Evolutionary conservation across 2,888 invertebrate genomes (phyloP).

Genomic region (Kryphioiulus occultus): DNA sequence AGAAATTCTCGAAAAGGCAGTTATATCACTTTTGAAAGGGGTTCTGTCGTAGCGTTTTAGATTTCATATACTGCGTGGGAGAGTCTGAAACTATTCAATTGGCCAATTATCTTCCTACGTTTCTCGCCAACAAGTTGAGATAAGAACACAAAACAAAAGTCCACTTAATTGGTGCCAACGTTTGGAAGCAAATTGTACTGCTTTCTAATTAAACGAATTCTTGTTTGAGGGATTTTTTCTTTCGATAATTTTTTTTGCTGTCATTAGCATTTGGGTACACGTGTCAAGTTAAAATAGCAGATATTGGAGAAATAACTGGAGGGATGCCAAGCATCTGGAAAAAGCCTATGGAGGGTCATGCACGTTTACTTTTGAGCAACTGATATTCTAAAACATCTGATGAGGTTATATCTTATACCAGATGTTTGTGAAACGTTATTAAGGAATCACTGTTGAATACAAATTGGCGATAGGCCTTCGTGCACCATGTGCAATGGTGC

Average conservation of each 20-base stretch:
- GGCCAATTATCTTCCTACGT: neutral
- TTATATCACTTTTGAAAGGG: neutral
- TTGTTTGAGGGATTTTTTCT: neutral
- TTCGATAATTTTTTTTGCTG: neutral
- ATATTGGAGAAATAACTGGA: too few relatives aligned
- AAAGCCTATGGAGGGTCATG: too few relatives aligned
- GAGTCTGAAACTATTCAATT: neutral
- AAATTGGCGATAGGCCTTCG: too few relatives aligned
- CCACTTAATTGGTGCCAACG: conserved; percentile 15
- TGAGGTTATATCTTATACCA: too few relatives aligned
- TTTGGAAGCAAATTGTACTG: neutral
- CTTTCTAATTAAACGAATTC: neutral
- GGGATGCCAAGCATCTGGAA: too few relatives aligned
- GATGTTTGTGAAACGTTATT: too few relatives aligned
- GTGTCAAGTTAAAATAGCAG: too few relatives aligned
- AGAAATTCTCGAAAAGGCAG: neutral
- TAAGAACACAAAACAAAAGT: neutral
- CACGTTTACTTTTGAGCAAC: too few relatives aligned
- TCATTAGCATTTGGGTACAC: too few relatives aligned
- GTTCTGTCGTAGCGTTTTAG: neutral
- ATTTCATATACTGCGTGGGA: conserved; percentile 24
- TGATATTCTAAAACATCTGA: too few relatives aligned
- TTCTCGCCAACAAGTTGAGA: neutral
- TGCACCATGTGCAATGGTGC: too few relatives aligned
- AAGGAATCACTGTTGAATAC: too few relatives aligned